Evolutionary conservation across 2,888 invertebrate species (phyloP).

Genomic region (Caenorhabditis sp.): DNA sequence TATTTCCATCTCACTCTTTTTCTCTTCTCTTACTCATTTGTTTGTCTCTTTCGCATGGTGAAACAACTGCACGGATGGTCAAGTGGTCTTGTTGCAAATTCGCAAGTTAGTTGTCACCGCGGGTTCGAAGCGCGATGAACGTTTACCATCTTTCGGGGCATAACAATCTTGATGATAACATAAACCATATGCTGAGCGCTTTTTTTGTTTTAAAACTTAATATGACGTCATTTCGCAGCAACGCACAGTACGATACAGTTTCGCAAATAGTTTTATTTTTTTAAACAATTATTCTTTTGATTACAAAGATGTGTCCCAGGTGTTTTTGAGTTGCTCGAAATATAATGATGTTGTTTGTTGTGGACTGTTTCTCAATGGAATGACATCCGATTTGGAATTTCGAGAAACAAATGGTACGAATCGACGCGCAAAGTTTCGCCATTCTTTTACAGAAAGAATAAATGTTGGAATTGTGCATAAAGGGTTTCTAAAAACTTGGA

Average conservation of each 20-base stretch:
- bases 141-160: slow-evolving; percentile 41
- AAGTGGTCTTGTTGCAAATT: slow-evolving; percentile 10
- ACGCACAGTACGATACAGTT: not conserved
- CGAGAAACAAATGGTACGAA: not conserved
- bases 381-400: not conserved
- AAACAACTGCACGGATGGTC: slow-evolving; percentile 18
- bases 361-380: not conserved
- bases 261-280: not conserved
- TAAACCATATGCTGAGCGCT: slow-evolving; percentile 2
- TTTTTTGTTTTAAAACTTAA: not conserved
- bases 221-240: too few species aligned
- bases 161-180: slow-evolving; percentile 5
- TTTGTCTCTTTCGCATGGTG: not conserved
- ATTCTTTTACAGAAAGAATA: slow-evolving; percentile 10
- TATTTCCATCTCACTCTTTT: not conserved
- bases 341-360: not conserved
- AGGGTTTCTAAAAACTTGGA: slow-evolving; percentile 7
- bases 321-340: slow-evolving; percentile 18
- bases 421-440: slow-evolving; percentile 13
- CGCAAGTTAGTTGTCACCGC: slow-evolving; percentile 6
- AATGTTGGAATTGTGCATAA: slow-evolving; percentile 14
- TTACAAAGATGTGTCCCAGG: slow-evolving; percentile 12
- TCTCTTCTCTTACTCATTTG: not conserved
- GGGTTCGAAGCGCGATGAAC: slow-evolving; percentile 23
- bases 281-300: not conserved